These are phyloP conservation scores for Caerostris extrusa DNA, from an alignment of 1,140 invertebrate genomes.

Conservation along the genomic window DNA sequence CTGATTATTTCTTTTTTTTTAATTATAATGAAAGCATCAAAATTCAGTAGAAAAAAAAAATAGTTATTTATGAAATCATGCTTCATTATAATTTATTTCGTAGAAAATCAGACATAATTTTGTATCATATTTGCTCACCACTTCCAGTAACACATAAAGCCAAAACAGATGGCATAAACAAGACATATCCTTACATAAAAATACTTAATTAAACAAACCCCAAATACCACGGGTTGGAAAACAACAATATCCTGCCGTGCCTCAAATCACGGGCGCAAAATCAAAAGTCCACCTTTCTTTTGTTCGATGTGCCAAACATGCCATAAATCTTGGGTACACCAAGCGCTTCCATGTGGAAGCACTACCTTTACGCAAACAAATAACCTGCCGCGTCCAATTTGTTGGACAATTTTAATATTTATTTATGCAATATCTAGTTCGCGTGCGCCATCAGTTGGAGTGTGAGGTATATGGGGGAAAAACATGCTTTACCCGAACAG, in stretches of 20 bases:
- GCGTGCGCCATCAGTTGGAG: conserved; percentile 55
- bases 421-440: conserved; percentile 56
- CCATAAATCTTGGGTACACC: conserved; percentile 2
- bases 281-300: neutral
- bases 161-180: too few species aligned
- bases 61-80: too few species aligned
- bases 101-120: too few species aligned
- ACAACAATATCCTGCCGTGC: neutral
- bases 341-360: neutral
- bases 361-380: conserved; percentile 29
- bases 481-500: conserved; percentile 8
- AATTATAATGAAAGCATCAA: too few species aligned
- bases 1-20: too few species aligned
- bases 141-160: too few species aligned
- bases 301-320: neutral
- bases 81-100: too few species aligned
- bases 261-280: neutral
- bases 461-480: conserved; percentile 15
- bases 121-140: too few species aligned
- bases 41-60: too few species aligned
- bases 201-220: neutral
- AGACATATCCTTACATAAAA: neutral
- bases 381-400: conserved; percentile 41
- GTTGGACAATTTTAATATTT: conserved; percentile 67
- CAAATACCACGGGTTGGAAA: neutral